Evolutionary conservation across 2,797 vertebrate species (phyloP).

Genomic region (Tapirus indicus): DNA sequence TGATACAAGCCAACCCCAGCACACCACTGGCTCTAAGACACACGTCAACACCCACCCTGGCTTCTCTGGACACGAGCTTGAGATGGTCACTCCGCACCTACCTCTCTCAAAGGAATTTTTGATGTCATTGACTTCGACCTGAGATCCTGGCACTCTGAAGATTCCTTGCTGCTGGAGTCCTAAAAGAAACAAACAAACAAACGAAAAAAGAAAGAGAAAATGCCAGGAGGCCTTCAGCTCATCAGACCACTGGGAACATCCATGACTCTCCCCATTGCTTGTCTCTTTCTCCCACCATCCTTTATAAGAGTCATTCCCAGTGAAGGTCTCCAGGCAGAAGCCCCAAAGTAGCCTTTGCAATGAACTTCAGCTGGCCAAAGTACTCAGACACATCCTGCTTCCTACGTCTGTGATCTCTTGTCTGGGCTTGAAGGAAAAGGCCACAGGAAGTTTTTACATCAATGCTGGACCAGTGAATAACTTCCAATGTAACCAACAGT

Average conservation of each 20-base stretch:
- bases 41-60: background rate
- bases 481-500: background rate
- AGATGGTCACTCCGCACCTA: constrained; percentile 83
- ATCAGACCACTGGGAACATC: background rate
- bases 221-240: background rate
- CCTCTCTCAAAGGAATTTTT: constrained; percentile 99
- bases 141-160: constrained; percentile 98
- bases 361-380: background rate
- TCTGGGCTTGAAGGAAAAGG: background rate
- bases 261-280: background rate
- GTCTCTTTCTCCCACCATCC: background rate
- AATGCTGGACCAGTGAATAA: background rate
- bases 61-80: background rate
- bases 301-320: background rate
- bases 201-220: background rate
- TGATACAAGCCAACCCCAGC: background rate
- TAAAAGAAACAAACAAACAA: constrained; percentile 81
- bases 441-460: background rate
- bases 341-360: background rate
- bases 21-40: background rate
- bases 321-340: background rate
- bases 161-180: constrained; percentile 99
- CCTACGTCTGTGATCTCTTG: background rate
- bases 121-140: constrained; percentile 99
- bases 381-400: background rate